Evolutionary conservation across 1,140 invertebrate genomes (phyloP).

Genomic region (Antheraea pernyi): DNA sequence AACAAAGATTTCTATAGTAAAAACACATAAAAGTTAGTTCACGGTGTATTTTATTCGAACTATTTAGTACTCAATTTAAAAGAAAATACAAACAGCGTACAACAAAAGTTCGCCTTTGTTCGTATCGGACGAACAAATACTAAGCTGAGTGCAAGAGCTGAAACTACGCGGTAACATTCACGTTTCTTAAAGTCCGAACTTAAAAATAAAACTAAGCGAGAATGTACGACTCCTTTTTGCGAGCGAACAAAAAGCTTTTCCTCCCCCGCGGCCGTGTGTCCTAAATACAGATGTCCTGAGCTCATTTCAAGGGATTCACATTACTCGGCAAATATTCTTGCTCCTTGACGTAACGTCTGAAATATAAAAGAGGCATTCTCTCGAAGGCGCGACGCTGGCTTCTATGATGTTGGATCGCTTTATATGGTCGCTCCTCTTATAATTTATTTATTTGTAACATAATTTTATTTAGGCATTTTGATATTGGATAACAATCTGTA

Average conservation of each 20-base stretch:
- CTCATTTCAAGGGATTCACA: slow-evolving; percentile 31
- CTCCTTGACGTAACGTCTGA: slow-evolving; percentile 29
- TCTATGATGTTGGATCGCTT: slow-evolving; percentile 17
- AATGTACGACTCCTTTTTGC: neutral
- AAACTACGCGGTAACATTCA: neutral
- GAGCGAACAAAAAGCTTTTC: slow-evolving; percentile 8
- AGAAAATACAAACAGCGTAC: neutral
- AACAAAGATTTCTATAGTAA: too few relatives aligned
- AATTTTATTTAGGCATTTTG: too few relatives aligned
- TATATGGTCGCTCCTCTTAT: slow-evolving; percentile 12
- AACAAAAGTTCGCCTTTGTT: slow-evolving; percentile 3
- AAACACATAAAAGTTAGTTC: too few relatives aligned
- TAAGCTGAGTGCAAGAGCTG: neutral
- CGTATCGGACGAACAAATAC: neutral
- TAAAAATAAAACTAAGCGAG: slow-evolving; percentile 4
- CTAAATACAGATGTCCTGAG: slow-evolving; percentile 24
- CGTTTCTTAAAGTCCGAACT: slow-evolving; percentile 6
- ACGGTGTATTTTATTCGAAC: too few relatives aligned
- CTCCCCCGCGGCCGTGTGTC: slow-evolving; percentile 17
- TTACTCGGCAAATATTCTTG: slow-evolving; percentile 33
- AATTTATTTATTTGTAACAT: neutral
- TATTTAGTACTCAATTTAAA: neutral
- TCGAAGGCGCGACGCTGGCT: slow-evolving; percentile 11
- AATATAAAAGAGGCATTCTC: slow-evolving; percentile 37
- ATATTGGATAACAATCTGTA: too few relatives aligned